phyloP scores from a whole-genome alignment of 2,113 vertebrate genomes.

The Sialia sialis region DNA sequence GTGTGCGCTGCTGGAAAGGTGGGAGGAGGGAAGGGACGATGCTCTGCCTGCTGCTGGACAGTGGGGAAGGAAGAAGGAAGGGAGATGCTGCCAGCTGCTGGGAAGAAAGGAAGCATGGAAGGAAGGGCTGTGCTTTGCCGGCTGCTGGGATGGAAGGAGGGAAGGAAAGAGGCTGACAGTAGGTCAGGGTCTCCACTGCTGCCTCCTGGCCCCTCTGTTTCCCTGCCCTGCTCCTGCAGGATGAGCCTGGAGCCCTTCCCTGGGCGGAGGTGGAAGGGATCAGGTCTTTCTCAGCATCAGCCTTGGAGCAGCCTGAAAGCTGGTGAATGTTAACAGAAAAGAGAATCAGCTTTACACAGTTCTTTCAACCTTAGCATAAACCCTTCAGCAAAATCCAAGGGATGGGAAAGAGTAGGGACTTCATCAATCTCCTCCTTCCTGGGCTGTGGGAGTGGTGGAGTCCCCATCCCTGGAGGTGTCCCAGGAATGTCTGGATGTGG shows the following conservation, averaged over 20 bases:
- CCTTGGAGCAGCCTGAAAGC: rapidly evolving
- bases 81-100: background rate
- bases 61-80: background rate
- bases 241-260: background rate
- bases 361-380: background rate
- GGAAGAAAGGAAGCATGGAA: no score
- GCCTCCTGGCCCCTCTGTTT: background rate
- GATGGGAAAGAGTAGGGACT: background rate
- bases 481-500: rapidly evolving
- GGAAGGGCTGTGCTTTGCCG: no score
- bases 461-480: background rate
- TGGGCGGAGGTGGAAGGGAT: no score
- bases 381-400: background rate
- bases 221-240: background rate
- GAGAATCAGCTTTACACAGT: background rate
- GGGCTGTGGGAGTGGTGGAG: background rate
- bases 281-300: background rate
- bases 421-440: background rate
- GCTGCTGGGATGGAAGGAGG: background rate
- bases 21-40: background rate
- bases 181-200: background rate
- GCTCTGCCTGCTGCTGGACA: background rate
- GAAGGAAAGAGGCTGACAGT: background rate
- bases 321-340: rapidly evolving
- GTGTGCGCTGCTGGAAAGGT: no score